phyloP scores from a whole-genome alignment of 2,113 vertebrate species.

The Burhinus bistriatus region DNA sequence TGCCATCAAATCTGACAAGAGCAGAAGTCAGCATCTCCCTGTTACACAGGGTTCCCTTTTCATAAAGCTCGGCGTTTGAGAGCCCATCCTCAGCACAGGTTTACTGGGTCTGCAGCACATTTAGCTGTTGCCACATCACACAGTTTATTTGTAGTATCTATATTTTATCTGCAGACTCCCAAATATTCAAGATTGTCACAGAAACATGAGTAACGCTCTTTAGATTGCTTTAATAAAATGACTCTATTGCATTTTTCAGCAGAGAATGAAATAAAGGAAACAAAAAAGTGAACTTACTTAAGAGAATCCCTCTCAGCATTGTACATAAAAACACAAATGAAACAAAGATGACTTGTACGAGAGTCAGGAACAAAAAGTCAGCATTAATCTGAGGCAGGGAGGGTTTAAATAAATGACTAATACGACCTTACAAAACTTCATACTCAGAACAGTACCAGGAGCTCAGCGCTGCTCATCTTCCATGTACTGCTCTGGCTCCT shows the following conservation, averaged over 20 bases:
- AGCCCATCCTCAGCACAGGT: not conserved
- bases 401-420: not conserved
- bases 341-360: not conserved
- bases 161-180: not conserved
- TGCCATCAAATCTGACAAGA: fast-evolving
- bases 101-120: not conserved
- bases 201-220: not conserved
- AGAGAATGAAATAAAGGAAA: not conserved
- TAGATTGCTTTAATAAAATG: not conserved
- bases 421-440: not conserved
- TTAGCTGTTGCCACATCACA: too few species aligned
- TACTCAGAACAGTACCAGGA: not conserved
- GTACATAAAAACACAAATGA: not conserved
- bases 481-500: not conserved
- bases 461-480: not conserved
- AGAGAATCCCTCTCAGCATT: not conserved
- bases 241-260: not conserved
- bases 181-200: not conserved
- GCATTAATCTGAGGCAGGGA: not conserved
- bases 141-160: not conserved
- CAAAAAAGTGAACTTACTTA: not conserved
- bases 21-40: not conserved
- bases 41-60: not conserved
- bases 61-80: not conserved
- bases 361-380: not conserved